Evolutionary conservation across 2,888 invertebrate species (phyloP).

Genomic region (Camponotus fellah): DNA sequence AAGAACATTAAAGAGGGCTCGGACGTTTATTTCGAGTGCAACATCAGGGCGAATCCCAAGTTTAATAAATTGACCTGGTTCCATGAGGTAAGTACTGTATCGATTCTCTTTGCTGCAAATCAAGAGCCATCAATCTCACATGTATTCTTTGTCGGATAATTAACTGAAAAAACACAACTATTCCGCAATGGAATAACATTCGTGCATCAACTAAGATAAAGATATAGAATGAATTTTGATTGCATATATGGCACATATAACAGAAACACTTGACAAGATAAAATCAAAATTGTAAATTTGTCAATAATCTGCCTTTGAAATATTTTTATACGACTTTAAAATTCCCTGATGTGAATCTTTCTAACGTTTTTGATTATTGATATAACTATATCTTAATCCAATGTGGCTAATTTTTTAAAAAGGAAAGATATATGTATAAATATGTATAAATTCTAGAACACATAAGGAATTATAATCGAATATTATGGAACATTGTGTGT

Average conservation of each 20-base stretch:
- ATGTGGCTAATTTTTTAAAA: not conserved
- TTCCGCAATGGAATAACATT: not conserved
- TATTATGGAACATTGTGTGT: conserved; percentile 5
- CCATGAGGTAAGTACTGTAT: conserved; percentile 90
- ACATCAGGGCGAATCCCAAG: conserved; percentile 94
- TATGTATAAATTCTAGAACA: not conserved
- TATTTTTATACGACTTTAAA: not conserved
- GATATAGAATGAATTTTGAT: not conserved
- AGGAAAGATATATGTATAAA: not conserved
- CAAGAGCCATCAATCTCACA: not conserved
- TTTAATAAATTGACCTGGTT: conserved; percentile 95
- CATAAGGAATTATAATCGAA: conserved; percentile 13
- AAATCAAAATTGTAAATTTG: not conserved
- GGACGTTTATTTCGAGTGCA: conserved; percentile 96
- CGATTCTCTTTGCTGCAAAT: conserved; percentile 16
- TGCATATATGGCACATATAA: not conserved
- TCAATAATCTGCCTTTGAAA: not conserved
- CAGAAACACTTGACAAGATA: not conserved
- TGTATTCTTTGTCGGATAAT: not conserved
- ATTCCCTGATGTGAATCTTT: not conserved
- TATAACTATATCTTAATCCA: not conserved
- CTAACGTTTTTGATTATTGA: not conserved
- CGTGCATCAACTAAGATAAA: not conserved
- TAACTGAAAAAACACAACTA: not conserved
- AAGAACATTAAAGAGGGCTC: conserved; percentile 96